Base-by-base conservation (phyloP, 2,797 vertebrate species). In the Labroides dimidiatus region DNA sequence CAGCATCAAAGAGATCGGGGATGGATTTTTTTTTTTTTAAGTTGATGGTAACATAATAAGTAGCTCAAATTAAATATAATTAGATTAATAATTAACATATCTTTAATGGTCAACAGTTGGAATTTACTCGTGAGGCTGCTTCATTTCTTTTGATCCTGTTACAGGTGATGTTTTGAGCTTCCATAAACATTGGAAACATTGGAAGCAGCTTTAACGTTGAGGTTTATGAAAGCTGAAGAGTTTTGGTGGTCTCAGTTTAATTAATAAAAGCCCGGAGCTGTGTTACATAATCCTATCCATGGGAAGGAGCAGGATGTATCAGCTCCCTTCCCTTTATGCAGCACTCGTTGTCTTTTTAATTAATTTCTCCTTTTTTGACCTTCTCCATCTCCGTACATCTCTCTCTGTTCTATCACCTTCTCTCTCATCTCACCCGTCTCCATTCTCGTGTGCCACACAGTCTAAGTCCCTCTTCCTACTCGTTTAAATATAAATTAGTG, bases 271-370 rank as follows among this genome's bases (percentile, higher is more conserved):
- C 75, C 73, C 2, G 11, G 27, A 59, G 64, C 69, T 60, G 24
- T 41, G 11, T 86, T 84, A 70, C 24, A 76, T 84, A 83, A 86
- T 54, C 60, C 51, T 51, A 64, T 66, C 42, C 17, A 43, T 21
- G 36, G 33, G 77, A 56, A 74, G 54, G 45, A 48, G 42, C 49
- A 48, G 63, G 30, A 62, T 60, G 16, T 54, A 70, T 64, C 21
- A 14, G 17, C 23, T 72, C 60, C 43, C 50, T 51, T 33, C 67
- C 65, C 24, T 10, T 71, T 75, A 62, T 51, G 72, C 41, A 71
- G 59, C 19, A 53, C 56, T 81, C 66, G 51, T 43, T 54, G 48
- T 61, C 52, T 33, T 64, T 27, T 77, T 82, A 76, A 82, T 88
- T 82, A 44, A 65, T 80, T 55, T 66, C 67, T 67, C 47, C 59